Percentiles rank a stretch among this genome's conserved stretches.
phyloP scores from a whole-genome alignment of 2,113 vertebrate genomes.

The Tenebrosternarchus preto region DNA sequence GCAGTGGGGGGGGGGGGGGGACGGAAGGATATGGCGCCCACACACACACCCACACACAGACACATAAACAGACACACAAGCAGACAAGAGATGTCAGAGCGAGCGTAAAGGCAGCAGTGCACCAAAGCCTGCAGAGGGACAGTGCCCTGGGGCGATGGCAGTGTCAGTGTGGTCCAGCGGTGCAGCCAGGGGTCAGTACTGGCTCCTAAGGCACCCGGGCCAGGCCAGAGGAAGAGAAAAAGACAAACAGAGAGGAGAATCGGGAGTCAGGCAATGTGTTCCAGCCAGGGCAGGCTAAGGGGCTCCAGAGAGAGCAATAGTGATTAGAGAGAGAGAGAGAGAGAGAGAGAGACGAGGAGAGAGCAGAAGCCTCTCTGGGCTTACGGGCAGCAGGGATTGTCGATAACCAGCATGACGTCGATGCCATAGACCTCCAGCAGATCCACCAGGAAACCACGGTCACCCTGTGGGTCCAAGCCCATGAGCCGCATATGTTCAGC shows the following conservation, averaged over 20 bases:
- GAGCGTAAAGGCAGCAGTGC: conserved; percentile 42
- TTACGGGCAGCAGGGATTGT: conserved; percentile 95
- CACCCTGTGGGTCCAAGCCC: conserved; percentile 94
- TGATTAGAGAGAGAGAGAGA: conserved; percentile 12
- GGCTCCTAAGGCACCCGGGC: conserved; percentile 47
- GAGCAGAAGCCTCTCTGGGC: conserved; percentile 19
- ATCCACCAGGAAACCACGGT: conserved; percentile 91
- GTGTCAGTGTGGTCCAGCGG: conserved; percentile 47
- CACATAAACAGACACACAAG: conserved; percentile 40
- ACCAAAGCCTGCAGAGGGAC: conserved; percentile 47
- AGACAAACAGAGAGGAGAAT: conserved; percentile 36
- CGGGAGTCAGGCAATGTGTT: conserved; percentile 45
- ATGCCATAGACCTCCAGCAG: conserved; percentile 94
- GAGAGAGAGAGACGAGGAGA: not conserved
- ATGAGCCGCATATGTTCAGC: conserved; percentile 91
- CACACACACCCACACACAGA: conserved; percentile 18
- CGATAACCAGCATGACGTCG: conserved; percentile 91
- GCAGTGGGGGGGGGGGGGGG: conserved; percentile 27
- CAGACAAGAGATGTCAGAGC: conserved; percentile 14
- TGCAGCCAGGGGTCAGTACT: conserved; percentile 47
- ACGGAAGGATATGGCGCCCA: conserved; percentile 28
- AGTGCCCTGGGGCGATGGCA: conserved; percentile 39
- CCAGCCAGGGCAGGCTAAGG: conserved; percentile 26
- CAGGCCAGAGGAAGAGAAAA: conserved; percentile 30
- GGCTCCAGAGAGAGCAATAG: conserved; percentile 44